Evolutionary conservation across 2,797 vertebrate species (phyloP).

Genomic region (Ctenosaura bakeri): DNA sequence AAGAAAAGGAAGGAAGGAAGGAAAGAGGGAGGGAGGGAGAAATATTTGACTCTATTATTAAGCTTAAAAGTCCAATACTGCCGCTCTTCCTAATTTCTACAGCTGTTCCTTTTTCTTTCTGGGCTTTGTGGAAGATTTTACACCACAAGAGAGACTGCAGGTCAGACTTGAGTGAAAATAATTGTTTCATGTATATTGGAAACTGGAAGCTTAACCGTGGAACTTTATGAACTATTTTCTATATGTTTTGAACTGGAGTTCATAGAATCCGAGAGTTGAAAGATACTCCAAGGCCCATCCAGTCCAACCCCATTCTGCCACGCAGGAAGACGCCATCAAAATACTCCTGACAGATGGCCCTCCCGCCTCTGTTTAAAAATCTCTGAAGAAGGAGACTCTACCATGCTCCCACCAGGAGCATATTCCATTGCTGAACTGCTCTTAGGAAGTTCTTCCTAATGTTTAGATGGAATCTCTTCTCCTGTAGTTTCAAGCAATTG

Average conservation of each 20-base stretch:
- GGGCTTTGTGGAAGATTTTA: background rate
- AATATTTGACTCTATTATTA: background rate
- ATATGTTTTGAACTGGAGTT: background rate
- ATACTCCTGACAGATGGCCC: too few species aligned
- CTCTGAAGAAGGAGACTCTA: too few species aligned
- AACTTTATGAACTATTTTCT: background rate
- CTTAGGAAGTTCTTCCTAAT: too few species aligned
- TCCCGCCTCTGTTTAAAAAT: too few species aligned
- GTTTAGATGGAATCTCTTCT: too few species aligned
- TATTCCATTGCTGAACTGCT: too few species aligned
- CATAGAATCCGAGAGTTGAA: too few species aligned
- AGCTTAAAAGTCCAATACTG: background rate
- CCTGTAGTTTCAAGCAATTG: too few species aligned
- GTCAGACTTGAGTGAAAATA: background rate
- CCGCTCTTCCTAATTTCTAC: background rate
- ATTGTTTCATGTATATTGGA: background rate
- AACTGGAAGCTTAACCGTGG: background rate
- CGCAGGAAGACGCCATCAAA: too few species aligned
- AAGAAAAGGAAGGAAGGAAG: background rate
- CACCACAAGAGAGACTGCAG: background rate
- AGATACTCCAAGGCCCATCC: too few species aligned
- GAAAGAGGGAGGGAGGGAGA: background rate
- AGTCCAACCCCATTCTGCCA: too few species aligned
- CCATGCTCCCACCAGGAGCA: too few species aligned
- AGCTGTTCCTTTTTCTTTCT: background rate